A percentile compares a stretch with the other conserved stretches of the same genome.
phyloP scores from a whole-genome alignment of 2,797 vertebrate species.

The Smutsia temminckii region DNA sequence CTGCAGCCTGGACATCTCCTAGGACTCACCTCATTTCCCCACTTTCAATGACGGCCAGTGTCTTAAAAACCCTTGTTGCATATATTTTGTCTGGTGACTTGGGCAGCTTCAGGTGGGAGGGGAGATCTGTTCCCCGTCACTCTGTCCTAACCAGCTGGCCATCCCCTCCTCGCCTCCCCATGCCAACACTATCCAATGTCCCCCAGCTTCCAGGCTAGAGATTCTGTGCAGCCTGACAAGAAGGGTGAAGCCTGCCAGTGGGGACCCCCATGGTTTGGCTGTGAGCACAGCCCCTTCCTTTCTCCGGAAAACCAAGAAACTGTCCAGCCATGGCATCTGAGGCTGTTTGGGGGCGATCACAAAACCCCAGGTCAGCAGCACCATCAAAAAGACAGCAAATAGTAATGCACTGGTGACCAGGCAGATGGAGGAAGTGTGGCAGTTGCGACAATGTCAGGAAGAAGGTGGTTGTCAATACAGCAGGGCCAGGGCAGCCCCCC shows the following conservation, averaged over 20 bases:
- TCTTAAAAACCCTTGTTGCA: not conserved
- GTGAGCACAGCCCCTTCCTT: not conserved
- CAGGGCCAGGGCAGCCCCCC: too few species aligned
- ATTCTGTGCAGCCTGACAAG: not conserved
- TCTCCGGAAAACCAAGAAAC: not conserved
- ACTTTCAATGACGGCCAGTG: rapidly evolving
- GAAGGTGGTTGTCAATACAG: rapidly evolving
- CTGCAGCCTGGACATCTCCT: not conserved
- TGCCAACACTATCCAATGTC: not conserved
- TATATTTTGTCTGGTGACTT: not conserved
- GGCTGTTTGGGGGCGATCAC: not conserved
- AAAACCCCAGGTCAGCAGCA: not conserved
- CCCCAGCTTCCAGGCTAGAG: rapidly evolving
- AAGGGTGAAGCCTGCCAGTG: too few species aligned
- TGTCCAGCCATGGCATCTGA: not conserved
- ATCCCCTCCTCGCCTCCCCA: not conserved
- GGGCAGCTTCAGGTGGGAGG: not conserved
- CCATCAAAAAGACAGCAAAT: not conserved
- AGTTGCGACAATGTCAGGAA: rapidly evolving
- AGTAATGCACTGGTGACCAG: rapidly evolving
- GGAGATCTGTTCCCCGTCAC: not conserved
- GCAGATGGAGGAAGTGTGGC: rapidly evolving
- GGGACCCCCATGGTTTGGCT: not conserved
- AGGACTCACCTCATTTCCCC: too few species aligned
- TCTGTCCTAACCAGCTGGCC: not conserved